These are phyloP conservation scores for Chaetodon auriga DNA, from an alignment of 2,113 vertebrate genomes.

Conservation along the genomic window DNA sequence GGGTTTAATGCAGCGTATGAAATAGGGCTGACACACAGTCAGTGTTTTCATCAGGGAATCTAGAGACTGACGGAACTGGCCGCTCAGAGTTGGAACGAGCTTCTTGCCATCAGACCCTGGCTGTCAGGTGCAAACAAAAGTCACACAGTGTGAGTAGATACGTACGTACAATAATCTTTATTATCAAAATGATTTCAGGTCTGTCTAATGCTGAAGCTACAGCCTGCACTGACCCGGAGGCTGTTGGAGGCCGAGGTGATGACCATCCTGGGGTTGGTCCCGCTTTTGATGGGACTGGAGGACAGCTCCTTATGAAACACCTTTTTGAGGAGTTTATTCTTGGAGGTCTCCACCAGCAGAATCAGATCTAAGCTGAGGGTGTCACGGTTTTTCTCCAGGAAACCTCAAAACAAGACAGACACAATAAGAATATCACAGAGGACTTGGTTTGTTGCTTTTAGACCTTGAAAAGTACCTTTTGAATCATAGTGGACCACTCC, in stretches of 20 bases:
- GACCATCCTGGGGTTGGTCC: constrained; percentile 70
- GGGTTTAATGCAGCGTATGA: constrained; percentile 97
- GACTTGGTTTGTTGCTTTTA: not conserved
- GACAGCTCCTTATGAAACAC: constrained; percentile 85
- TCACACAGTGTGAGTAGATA: not conserved
- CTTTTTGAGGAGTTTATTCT: constrained; percentile 91
- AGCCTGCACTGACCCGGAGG: constrained; percentile 64
- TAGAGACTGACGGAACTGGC: constrained; percentile 96
- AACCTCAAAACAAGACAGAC: constrained; percentile 82
- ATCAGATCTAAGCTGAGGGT: constrained; percentile 90
- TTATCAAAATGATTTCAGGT: not conserved
- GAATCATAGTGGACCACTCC: constrained; percentile 92
- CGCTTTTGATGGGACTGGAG: constrained; percentile 49
- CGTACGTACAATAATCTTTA: not conserved
- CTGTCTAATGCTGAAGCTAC: not conserved
- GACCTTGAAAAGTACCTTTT: constrained; percentile 84
- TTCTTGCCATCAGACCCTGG: constrained; percentile 87
- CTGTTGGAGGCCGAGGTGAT: constrained; percentile 70
- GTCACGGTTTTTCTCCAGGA: constrained; percentile 97
- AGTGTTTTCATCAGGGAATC: constrained; percentile 97
- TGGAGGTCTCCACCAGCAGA: constrained; percentile 88
- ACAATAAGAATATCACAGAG: not conserved
- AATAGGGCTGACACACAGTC: constrained; percentile 91
- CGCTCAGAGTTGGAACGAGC: constrained; percentile 86
- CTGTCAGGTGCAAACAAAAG: constrained; percentile 43